Percentiles rank a stretch among this genome's conserved stretches.
These are phyloP conservation scores for Bellardia pandia DNA, from an alignment of 2,888 invertebrate genomes.

Conservation along the genomic window DNA sequence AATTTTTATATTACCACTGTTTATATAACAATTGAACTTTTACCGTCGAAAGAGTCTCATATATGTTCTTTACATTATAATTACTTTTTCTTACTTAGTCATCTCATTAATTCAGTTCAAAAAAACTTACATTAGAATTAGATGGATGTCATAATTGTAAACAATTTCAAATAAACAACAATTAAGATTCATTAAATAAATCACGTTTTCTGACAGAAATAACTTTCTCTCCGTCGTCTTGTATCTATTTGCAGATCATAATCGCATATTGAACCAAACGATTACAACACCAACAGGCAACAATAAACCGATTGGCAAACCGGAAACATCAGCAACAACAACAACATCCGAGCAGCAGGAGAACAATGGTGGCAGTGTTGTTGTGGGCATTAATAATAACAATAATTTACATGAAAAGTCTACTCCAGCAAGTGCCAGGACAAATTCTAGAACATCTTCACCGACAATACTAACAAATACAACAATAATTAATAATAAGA, in stretches of 20 bases:
- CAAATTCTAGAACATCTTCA: conserved; percentile 72
- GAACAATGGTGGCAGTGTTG: conserved; percentile 52
- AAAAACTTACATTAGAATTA: conserved; percentile 35
- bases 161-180: conserved; percentile 29
- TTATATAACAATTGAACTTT: neutral
- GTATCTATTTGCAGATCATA: conserved; percentile 74
- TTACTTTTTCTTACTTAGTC: conserved; percentile 10
- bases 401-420: conserved; percentile 66
- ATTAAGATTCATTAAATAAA: conserved; percentile 46
- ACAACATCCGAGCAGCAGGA: conserved; percentile 71
- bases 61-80: neutral
- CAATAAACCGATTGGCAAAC: conserved; percentile 64
- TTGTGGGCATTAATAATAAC: conserved; percentile 67
- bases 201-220: conserved; percentile 51
- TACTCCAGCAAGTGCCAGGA: conserved; percentile 62
- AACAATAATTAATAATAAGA: conserved; percentile 68
- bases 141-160: conserved; percentile 50
- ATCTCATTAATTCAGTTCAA: conserved; percentile 31
- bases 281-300: conserved; percentile 62
- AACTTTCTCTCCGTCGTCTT: conserved; percentile 54
- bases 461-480: conserved; percentile 52
- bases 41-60: neutral
- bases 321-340: conserved; percentile 68
- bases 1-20: too few species aligned
- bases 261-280: conserved; percentile 71